Evolutionary conservation across 2,888 invertebrate species (phyloP).

Genomic region (Crematogaster levior): DNA sequence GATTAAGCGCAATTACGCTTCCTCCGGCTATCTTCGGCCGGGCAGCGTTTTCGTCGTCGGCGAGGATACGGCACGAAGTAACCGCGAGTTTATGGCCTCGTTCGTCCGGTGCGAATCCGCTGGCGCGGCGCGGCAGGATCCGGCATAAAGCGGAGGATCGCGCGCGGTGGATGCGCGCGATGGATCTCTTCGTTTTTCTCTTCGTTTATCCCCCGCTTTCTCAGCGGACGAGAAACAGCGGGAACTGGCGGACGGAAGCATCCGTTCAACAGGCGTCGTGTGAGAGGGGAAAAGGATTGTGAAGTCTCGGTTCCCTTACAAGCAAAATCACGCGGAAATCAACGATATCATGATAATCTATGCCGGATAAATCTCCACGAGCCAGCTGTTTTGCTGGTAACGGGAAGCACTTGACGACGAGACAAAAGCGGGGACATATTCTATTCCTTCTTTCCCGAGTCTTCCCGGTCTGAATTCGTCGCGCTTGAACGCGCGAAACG

Average conservation of each 20-base stretch:
- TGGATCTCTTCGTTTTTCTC: slow-evolving; percentile 25
- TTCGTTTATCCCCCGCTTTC: slow-evolving; percentile 15
- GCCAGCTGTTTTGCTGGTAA: slow-evolving; percentile 2
- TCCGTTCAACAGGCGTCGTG: neutral
- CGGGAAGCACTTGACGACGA: slow-evolving; percentile 1
- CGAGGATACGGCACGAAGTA: slow-evolving; percentile 39
- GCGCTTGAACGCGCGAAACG: slow-evolving; percentile 29
- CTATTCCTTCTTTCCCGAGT: neutral
- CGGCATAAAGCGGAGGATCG: slow-evolving; percentile 29
- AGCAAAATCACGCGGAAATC: slow-evolving; percentile 8
- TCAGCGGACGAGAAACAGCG: neutral
- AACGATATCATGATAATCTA: slow-evolving; percentile 10
- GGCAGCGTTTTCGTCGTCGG: slow-evolving; percentile 37
- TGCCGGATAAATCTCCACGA: slow-evolving; percentile 1
- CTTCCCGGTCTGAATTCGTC: slow-evolving; percentile 17
- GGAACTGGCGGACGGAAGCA: neutral
- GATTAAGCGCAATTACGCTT: slow-evolving; percentile 55
- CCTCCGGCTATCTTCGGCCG: slow-evolving; percentile 7
- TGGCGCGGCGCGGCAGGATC: slow-evolving; percentile 29
- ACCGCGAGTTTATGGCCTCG: slow-evolving; percentile 46
- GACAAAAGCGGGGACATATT: slow-evolving; percentile 26
- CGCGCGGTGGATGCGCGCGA: slow-evolving; percentile 15
- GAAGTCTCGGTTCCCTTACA: neutral
- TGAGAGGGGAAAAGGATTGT: neutral
- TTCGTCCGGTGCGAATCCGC: slow-evolving; percentile 41